Conservation (phyloP, 2,888 invertebrate species). For the Synergus japonicus region DNA sequence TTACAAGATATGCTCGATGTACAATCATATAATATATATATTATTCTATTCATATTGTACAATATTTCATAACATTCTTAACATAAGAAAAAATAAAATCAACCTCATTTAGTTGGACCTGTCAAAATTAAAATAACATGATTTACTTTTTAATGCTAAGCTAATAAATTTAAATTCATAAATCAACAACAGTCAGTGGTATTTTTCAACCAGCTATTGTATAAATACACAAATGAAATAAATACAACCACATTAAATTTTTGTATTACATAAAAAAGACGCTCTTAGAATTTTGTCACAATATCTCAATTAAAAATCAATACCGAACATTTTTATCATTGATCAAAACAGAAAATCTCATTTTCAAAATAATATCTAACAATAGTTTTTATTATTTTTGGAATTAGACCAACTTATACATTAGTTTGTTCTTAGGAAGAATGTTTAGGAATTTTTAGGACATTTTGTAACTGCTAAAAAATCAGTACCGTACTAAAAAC, state of each 20-base stretch:
- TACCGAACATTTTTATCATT: neutral
- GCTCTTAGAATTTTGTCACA: neutral
- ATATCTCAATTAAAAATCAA: neutral
- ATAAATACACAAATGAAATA: neutral
- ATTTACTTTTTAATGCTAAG: neutral
- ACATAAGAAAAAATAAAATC: slow-evolving; percentile 18
- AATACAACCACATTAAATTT: slow-evolving; percentile 25
- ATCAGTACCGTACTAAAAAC: slow-evolving; percentile 6
- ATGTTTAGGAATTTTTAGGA: slow-evolving; percentile 11
- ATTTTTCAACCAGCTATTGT: neutral
- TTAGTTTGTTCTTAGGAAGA: neutral
- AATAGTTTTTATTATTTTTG: neutral
- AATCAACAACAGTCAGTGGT: neutral
- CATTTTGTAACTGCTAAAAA: neutral
- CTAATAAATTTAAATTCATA: neutral
- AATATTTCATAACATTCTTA: slow-evolving; percentile 21
- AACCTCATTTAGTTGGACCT: neutral
- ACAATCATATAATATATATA: slow-evolving; percentile 27
- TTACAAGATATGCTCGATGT: slow-evolving; percentile 40
- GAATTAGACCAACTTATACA: slow-evolving; percentile 1
- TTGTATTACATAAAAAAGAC: neutral
- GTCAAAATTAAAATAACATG: neutral
- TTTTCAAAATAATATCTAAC: neutral
- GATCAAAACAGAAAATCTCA: neutral
- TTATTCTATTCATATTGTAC: slow-evolving; percentile 35